phyloP scores from a whole-genome alignment of 92 coral and sea anemone genomes.

The Virgularia gustaviana region DNA sequence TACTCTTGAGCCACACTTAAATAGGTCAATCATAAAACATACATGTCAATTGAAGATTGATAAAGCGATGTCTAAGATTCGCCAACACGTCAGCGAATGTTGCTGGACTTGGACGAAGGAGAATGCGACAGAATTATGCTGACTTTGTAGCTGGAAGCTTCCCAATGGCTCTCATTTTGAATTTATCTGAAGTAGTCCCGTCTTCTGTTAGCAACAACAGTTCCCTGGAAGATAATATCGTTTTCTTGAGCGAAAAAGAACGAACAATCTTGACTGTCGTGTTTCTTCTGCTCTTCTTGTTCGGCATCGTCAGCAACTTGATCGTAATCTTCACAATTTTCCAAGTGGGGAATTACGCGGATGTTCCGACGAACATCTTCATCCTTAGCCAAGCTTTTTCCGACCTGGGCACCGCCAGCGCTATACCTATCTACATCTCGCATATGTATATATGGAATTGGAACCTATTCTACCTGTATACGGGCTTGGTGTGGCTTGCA shows the following conservation, averaged over 20 bases:
- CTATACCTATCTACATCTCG: background rate
- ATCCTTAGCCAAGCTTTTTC: slow-evolving; percentile 30
- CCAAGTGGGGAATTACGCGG: background rate
- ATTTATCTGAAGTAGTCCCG: no score
- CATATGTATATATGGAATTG: slow-evolving; percentile 19
- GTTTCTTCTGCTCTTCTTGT: background rate
- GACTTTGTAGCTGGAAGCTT: no score
- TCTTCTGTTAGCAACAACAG: no score
- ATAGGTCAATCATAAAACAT: no score
- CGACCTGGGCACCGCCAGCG: background rate
- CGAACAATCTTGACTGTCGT: slow-evolving; percentile 11
- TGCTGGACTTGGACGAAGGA: no score
- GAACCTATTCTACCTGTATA: slow-evolving; percentile 8
- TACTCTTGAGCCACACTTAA: no score
- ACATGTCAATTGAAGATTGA: no score
- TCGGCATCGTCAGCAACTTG: slow-evolving; percentile 14
- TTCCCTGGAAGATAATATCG: no score
- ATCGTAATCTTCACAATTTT: slow-evolving; percentile 2
- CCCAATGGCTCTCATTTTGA: no score
- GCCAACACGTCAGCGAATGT: no score
- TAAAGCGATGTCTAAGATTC: no score
- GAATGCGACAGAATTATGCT: no score
- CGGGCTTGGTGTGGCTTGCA: slow-evolving; percentile 7
- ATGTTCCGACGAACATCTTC: slow-evolving; percentile 20
- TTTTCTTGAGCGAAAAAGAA: background rate